Percentiles rank a stretch among this genome's conserved stretches.
Conservation (phyloP, 2,113 vertebrate species). For the Antechinus flavipes region DNA sequence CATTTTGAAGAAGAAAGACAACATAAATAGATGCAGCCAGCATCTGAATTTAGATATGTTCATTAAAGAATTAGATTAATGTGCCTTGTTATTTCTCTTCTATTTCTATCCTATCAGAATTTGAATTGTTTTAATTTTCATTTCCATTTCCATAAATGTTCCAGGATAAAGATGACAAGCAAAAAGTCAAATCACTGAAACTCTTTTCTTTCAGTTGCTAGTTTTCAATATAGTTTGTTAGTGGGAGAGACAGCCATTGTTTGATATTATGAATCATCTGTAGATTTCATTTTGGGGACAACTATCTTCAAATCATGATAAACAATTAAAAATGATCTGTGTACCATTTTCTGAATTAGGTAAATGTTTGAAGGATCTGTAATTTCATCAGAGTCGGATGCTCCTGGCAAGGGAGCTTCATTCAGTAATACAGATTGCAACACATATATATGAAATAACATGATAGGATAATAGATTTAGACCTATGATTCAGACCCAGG, state of each 20-base stretch:
- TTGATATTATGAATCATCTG: neutral
- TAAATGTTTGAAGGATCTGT: neutral
- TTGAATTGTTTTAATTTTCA: neutral
- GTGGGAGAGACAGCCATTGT: neutral
- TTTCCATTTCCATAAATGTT: neutral
- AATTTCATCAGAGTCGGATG: neutral
- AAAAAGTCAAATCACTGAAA: neutral
- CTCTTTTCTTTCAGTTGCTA: neutral
- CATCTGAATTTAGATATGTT: neutral
- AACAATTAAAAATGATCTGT: neutral
- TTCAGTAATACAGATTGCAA: neutral
- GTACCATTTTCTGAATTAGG: neutral
- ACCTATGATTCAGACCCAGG: neutral
- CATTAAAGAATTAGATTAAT: neutral
- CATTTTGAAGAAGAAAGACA: neutral
- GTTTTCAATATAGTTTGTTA: neutral
- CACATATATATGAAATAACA: neutral
- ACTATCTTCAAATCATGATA: neutral
- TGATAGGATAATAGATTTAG: neutral
- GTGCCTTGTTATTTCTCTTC: neutral
- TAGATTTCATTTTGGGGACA: neutral
- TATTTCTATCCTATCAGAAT: neutral
- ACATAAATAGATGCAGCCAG: fast-evolving
- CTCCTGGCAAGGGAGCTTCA: neutral
- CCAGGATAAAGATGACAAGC: neutral